phyloP scores from a whole-genome alignment of 2,113 vertebrate genomes.

The Grantiella picta region DNA sequence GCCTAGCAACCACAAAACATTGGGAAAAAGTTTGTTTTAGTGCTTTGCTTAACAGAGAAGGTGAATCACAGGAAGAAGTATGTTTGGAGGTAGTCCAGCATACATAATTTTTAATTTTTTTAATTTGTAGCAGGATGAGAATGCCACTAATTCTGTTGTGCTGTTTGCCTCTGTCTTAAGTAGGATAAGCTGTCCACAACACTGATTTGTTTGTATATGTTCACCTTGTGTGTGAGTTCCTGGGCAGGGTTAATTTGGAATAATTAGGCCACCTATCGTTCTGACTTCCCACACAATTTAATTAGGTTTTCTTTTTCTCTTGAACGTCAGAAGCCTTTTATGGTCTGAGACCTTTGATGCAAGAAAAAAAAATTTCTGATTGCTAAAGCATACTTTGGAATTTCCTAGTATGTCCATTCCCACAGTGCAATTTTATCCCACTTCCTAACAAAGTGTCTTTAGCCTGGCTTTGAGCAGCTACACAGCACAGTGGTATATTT shows the following conservation, averaged over 20 bases:
- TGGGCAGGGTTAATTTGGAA: slow-evolving; percentile 23
- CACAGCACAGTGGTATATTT: not conserved
- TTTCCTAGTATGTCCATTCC: not conserved
- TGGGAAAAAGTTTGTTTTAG: not conserved
- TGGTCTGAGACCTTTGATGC: not conserved
- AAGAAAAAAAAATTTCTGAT: not conserved
- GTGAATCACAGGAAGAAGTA: not conserved
- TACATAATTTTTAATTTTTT: not conserved
- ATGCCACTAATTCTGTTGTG: not conserved
- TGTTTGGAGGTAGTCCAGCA: not conserved
- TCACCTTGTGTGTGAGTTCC: not conserved
- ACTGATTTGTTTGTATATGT: not conserved
- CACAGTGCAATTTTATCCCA: not conserved
- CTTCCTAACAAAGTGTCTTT: not conserved
- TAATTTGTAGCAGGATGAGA: not conserved
- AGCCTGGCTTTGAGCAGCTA: not conserved
- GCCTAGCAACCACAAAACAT: not conserved
- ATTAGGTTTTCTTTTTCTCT: slow-evolving; percentile 21
- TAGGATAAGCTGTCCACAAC: not conserved
- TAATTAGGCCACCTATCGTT: not conserved
- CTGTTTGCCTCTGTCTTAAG: not conserved
- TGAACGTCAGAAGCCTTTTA: not conserved
- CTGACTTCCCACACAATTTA: slow-evolving; percentile 19
- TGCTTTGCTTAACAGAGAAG: not conserved
- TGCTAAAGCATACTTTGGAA: not conserved